A percentile compares a stretch with the other conserved stretches of the same genome.
phyloP scores from a whole-genome alignment of 2,113 vertebrate genomes.

The Hymenochirus boettgeri region DNA sequence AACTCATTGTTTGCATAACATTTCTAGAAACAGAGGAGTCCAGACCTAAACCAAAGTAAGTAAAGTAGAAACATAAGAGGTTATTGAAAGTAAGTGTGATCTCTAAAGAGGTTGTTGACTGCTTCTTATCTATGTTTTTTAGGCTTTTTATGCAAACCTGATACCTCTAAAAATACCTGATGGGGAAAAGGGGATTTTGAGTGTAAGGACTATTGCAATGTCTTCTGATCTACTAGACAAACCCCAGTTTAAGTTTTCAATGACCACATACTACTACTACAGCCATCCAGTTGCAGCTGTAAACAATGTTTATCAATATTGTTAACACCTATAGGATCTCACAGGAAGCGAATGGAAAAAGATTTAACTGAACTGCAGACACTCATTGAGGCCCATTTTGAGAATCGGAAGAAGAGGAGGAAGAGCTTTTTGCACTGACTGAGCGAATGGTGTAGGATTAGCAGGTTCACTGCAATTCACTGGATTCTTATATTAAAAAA shows the following conservation, averaged over 20 bases:
- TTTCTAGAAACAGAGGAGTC: slow-evolving; percentile 53
- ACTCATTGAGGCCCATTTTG: slow-evolving; percentile 88
- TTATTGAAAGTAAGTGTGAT: neutral
- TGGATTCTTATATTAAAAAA: too few species aligned
- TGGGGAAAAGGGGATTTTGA: slow-evolving; percentile 92
- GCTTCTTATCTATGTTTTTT: neutral
- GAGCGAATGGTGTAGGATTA: slow-evolving; percentile 74
- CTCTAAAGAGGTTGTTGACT: too few species aligned
- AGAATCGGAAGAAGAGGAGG: slow-evolving; percentile 93
- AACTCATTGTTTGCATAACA: too few species aligned
- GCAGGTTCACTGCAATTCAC: too few species aligned
- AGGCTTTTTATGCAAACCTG: slow-evolving; percentile 87
- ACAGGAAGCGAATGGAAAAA: slow-evolving; percentile 95
- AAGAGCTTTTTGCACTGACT: slow-evolving; percentile 80
- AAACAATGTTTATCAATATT: neutral
- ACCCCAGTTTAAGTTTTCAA: neutral
- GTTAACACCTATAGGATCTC: slow-evolving; percentile 65
- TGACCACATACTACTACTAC: neutral
- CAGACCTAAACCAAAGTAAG: slow-evolving; percentile 79
- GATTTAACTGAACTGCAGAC: slow-evolving; percentile 90
- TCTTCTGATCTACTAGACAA: neutral
- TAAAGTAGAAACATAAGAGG: slow-evolving; percentile 22
- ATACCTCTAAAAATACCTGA: slow-evolving; percentile 94
- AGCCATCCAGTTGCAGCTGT: too few species aligned
- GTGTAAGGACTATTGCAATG: slow-evolving; percentile 63